Evolutionary conservation across 1,140 invertebrate species (phyloP).

Genomic region (Macrosteles quadrilineatus): DNA sequence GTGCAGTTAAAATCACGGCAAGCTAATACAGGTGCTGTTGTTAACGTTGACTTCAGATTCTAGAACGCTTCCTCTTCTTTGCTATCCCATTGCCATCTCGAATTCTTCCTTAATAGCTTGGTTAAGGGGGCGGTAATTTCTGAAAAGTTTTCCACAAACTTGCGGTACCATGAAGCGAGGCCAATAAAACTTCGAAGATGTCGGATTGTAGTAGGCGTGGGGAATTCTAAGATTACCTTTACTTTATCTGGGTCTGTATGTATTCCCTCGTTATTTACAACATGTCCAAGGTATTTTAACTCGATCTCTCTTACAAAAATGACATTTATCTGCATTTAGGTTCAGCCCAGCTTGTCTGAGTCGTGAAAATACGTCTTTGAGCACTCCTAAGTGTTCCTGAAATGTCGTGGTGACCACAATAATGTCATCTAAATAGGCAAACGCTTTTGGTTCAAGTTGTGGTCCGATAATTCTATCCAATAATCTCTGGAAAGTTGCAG

Average conservation of each 20-base stretch:
- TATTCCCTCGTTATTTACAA: constrained; percentile 45
- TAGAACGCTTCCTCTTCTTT: constrained; percentile 33
- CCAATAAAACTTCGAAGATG: constrained; percentile 41
- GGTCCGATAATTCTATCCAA: constrained; percentile 38
- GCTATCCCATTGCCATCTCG: constrained; percentile 32
- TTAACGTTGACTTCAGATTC: constrained; percentile 40
- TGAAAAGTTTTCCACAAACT: constrained; percentile 49
- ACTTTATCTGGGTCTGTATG: constrained; percentile 46
- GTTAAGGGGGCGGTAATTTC: constrained; percentile 44
- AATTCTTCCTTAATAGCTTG: constrained; percentile 42
- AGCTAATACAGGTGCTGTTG: constrained; percentile 36
- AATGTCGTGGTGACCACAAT: neutral
- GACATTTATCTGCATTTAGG: constrained; percentile 46
- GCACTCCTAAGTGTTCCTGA: no score
- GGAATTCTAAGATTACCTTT: constrained; percentile 44
- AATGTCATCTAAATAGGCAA: constrained; percentile 29
- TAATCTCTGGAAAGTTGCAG: constrained; percentile 47
- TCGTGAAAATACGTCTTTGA: no score
- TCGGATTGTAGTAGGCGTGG: constrained; percentile 39
- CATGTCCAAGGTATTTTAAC: constrained; percentile 47
- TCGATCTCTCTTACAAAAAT: constrained; percentile 44
- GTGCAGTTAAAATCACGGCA: constrained; percentile 41
- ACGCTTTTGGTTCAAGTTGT: constrained; percentile 29
- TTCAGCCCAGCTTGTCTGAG: constrained; percentile 41
- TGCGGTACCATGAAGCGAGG: constrained; percentile 45